Percentiles rank a stretch among this genome's conserved stretches.
These are phyloP conservation scores for Procambarus clarkii DNA, from an alignment of 1,140 invertebrate species.

Conservation along the genomic window DNA sequence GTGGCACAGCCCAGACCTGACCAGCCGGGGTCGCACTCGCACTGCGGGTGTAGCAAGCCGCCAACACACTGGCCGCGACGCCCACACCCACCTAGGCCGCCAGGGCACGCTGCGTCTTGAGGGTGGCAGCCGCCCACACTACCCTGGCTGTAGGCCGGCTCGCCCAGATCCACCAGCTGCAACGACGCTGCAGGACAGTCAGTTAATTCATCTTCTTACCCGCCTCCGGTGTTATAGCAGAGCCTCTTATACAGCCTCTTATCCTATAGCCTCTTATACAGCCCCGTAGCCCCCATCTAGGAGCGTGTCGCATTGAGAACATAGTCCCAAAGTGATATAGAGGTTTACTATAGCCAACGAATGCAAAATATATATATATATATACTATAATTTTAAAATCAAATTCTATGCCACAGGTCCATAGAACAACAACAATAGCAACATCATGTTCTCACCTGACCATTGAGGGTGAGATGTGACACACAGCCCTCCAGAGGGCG, in stretches of 20 bases:
- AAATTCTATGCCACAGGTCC: too few relatives aligned
- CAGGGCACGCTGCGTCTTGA: slow-evolving; percentile 36
- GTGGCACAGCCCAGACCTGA: slow-evolving; percentile 10
- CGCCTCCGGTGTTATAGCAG: neutral
- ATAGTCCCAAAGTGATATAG: too few relatives aligned
- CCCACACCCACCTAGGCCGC: slow-evolving; percentile 22
- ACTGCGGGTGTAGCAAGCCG: slow-evolving; percentile 18
- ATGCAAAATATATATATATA: too few relatives aligned
- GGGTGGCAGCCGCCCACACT: slow-evolving; percentile 25
- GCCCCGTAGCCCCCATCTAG: too few relatives aligned
- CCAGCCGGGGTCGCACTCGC: slow-evolving; percentile 54
- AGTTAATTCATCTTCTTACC: slow-evolving; percentile 24
- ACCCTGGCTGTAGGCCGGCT: slow-evolving; percentile 46
- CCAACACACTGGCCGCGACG: slow-evolving; percentile 33
- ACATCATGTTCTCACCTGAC: slow-evolving; percentile 22
- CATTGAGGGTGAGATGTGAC: slow-evolving; percentile 32
- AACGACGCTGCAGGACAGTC: slow-evolving; percentile 47
- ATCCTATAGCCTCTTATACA: too few relatives aligned
- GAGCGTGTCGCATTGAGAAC: too few relatives aligned
- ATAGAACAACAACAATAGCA: too few relatives aligned
- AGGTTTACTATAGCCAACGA: too few relatives aligned
- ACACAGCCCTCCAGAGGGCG: slow-evolving; percentile 29
- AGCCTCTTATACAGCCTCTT: too few relatives aligned
- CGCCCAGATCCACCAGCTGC: slow-evolving; percentile 58
- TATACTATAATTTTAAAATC: too few relatives aligned